Conservation (phyloP, 2,888 invertebrate species). For the Synanthedon vespiformis region DNA sequence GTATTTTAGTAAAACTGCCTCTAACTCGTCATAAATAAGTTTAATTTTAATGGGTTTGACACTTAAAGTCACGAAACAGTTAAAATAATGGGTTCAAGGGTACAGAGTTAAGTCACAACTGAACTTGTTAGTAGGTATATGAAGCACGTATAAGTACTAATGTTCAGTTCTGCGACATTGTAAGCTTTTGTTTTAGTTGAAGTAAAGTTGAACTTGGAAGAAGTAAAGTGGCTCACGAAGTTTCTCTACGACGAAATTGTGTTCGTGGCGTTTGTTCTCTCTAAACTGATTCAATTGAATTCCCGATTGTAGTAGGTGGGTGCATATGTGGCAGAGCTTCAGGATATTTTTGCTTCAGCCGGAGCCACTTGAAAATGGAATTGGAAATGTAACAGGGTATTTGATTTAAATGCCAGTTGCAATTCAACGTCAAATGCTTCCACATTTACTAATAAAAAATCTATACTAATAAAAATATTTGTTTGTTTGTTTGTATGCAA, state of each 20-base stretch:
- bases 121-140: no score
- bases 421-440: neutral
- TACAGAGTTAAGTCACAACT: no score
- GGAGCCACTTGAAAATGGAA: slow-evolving; percentile 9
- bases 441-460: no score
- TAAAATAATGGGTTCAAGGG: no score
- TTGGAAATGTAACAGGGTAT: slow-evolving; percentile 7
- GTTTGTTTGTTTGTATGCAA: no score
- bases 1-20: no score
- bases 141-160: no score
- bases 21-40: no score
- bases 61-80: no score
- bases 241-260: slow-evolving; percentile 6
- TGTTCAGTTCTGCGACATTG: neutral
- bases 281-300: slow-evolving; percentile 12
- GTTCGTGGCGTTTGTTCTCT: slow-evolving; percentile 6
- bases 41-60: no score
- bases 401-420: slow-evolving; percentile 12
- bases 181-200: neutral
- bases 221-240: neutral
- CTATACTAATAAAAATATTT: no score
- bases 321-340: slow-evolving; percentile 3
- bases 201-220: neutral
- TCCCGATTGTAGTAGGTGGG: slow-evolving; percentile 1
- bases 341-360: slow-evolving; percentile 7